A percentile compares a stretch with the other conserved stretches of the same genome.
Evolutionary conservation across 2,113 vertebrate species (phyloP).

Genomic region (Pardalotus punctatus): DNA sequence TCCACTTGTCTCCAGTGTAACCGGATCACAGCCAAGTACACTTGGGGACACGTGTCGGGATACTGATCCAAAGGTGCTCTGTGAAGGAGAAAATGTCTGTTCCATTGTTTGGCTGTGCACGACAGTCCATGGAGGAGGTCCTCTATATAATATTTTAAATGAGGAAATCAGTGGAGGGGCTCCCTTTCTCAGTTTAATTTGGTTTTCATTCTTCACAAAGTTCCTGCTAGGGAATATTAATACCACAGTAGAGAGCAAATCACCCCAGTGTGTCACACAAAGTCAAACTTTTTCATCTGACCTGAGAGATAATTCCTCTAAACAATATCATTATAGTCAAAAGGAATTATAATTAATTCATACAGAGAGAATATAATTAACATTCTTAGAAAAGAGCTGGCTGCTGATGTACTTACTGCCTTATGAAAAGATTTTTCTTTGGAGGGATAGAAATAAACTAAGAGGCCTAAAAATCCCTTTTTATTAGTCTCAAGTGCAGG

Average conservation of each 20-base stretch:
- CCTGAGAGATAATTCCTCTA: slow-evolving; percentile 67
- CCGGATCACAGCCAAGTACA: background rate
- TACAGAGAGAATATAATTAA: slow-evolving; percentile 61
- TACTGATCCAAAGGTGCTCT: background rate
- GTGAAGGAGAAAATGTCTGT: background rate
- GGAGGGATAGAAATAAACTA: slow-evolving; percentile 37
- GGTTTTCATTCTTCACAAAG: slow-evolving; percentile 64
- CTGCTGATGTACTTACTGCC: background rate
- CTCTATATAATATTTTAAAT: background rate
- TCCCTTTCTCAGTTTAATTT: slow-evolving; percentile 55
- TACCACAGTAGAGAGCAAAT: slow-evolving; percentile 45
- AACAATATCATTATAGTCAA: slow-evolving; percentile 68
- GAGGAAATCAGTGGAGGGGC: slow-evolving; percentile 10
- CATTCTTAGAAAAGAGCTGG: slow-evolving; percentile 61
- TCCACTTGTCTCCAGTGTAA: background rate
- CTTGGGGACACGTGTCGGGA: fast-evolving
- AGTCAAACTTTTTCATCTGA: slow-evolving; percentile 67
- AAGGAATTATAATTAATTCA: slow-evolving; percentile 70
- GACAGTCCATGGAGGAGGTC: background rate
- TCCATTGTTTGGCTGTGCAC: background rate
- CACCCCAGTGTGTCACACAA: slow-evolving; percentile 47
- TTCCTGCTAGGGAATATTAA: slow-evolving; percentile 58
- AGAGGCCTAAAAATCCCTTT: slow-evolving; percentile 12
- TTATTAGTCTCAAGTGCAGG: slow-evolving; percentile 12
- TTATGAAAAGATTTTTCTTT: slow-evolving; percentile 42